These are phyloP conservation scores for Isurus oxyrinchus DNA, from an alignment of 2,113 vertebrate species.

Conservation along the genomic window DNA sequence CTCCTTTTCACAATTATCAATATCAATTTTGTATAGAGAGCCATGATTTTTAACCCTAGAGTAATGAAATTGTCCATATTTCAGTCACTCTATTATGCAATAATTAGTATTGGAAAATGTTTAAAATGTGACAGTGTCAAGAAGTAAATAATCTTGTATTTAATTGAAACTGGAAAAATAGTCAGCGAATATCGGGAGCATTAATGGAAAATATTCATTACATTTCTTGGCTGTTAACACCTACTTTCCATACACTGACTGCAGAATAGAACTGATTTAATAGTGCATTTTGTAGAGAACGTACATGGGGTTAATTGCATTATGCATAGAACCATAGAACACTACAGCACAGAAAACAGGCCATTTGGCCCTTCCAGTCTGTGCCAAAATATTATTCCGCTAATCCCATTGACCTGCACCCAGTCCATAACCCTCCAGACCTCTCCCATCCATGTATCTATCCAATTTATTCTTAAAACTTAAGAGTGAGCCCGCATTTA, in stretches of 20 bases:
- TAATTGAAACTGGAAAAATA: not conserved
- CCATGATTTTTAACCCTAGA: not conserved
- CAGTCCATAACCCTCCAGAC: too few species aligned
- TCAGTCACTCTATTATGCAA: not conserved
- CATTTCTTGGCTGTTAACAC: not conserved
- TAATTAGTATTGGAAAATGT: not conserved
- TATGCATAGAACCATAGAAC: too few species aligned
- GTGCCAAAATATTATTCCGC: too few species aligned
- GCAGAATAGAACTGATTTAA: not conserved
- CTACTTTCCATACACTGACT: not conserved
- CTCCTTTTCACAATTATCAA: not conserved
- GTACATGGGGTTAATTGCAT: conserved; percentile 5
- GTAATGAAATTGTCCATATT: not conserved
- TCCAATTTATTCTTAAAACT: too few species aligned
- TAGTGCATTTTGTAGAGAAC: not conserved
- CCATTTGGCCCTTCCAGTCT: too few species aligned
- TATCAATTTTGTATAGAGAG: not conserved
- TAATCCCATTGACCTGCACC: too few species aligned
- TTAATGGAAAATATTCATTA: conserved; percentile 28
- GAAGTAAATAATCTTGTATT: not conserved
- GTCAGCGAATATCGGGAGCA: not conserved
- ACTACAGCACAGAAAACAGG: too few species aligned
- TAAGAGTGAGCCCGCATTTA: too few species aligned
- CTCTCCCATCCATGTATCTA: too few species aligned
- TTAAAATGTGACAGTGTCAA: not conserved